Conservation (phyloP, 1,140 invertebrate species). For the Cepaea nemoralis region DNA sequence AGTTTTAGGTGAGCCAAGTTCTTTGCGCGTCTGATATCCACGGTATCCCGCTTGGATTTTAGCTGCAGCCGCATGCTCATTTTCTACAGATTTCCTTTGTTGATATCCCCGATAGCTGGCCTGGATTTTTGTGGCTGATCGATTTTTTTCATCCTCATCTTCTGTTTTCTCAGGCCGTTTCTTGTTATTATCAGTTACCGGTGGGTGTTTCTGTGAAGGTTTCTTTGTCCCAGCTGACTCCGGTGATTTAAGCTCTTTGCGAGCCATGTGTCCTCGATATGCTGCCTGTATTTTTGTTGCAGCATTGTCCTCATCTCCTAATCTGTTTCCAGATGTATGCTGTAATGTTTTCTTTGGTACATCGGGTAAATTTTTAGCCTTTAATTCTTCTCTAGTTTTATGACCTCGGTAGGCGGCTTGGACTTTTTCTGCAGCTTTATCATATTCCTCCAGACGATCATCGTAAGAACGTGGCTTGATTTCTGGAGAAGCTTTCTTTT, state of each 20-base stretch:
- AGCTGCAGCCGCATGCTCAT: not conserved
- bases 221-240: not conserved
- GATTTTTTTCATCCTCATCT: too few relatives aligned
- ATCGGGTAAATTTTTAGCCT: not conserved
- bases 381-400: not conserved
- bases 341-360: not conserved
- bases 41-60: not conserved
- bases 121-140: constrained; percentile 83
- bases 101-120: constrained; percentile 58
- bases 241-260: not conserved
- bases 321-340: not conserved
- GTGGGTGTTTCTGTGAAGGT: too few relatives aligned
- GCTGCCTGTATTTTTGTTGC: constrained; percentile 25
- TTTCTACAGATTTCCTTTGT: constrained; percentile 34
- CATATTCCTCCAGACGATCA: constrained; percentile 24
- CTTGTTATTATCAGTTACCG: too few relatives aligned
- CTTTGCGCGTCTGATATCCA: too few relatives aligned
- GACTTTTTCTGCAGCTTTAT: constrained; percentile 79
- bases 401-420: constrained; percentile 70
- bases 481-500: too few relatives aligned
- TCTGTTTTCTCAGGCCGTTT: too few relatives aligned
- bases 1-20: too few relatives aligned
- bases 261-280: not conserved
- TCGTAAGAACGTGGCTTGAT: not conserved
- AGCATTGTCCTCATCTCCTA: not conserved